Evolutionary conservation across 1,140 invertebrate species (phyloP).

Genomic region (Druon quercuslanigerum): DNA sequence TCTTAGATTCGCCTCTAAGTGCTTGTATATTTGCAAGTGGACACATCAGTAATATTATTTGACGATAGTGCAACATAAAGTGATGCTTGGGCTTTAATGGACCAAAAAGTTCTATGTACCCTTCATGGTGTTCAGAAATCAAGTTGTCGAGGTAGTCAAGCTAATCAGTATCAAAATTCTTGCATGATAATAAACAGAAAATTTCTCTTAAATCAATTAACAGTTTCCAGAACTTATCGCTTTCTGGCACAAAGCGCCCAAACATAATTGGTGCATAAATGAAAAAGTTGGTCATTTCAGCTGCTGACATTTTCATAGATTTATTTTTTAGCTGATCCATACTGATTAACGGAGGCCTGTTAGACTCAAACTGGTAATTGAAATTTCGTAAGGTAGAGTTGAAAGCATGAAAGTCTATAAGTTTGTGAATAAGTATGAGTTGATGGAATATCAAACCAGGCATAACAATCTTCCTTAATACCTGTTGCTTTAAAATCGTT

Average conservation of each 20-base stretch:
- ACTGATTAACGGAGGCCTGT: neutral
- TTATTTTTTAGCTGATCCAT: neutral
- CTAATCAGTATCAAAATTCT: neutral
- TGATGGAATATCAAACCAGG: neutral
- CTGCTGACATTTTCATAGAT: slow-evolving; percentile 29
- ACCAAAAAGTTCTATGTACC: neutral
- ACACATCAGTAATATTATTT: slow-evolving; percentile 11
- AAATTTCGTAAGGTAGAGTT: neutral
- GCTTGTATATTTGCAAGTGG: neutral
- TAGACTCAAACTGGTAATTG: neutral
- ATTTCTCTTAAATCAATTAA: neutral
- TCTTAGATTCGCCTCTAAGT: slow-evolving; percentile 3
- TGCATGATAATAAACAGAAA: neutral
- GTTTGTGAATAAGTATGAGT: neutral
- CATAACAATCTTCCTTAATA: neutral
- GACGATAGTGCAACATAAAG: slow-evolving; percentile 17
- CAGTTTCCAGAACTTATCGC: neutral
- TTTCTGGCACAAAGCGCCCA: neutral
- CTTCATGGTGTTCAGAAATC: slow-evolving; percentile 1
- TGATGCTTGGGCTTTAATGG: slow-evolving; percentile 16
- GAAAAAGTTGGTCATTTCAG: neutral
- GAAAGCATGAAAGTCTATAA: neutral
- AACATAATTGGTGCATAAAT: neutral
- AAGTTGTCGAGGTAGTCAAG: neutral
- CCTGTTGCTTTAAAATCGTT: too few relatives aligned